Evolutionary conservation across 2,797 vertebrate species (phyloP), one percentile per base, ranked within the genome.

Genomic region (Amniataba percoides): DNA sequence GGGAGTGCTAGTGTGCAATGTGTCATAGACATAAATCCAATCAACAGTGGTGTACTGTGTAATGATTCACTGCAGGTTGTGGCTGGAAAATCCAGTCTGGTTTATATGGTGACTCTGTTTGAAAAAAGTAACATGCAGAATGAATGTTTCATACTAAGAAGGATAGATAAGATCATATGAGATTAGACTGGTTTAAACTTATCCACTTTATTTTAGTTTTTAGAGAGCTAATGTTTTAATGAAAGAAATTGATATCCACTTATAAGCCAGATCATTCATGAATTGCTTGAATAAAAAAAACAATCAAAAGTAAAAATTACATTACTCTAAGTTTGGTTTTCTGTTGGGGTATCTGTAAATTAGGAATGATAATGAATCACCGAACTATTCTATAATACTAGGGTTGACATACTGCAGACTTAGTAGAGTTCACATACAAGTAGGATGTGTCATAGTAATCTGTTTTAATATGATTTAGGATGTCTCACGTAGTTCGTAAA

Each of bases 41-140:
- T 87, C 78, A 81, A 62, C 79, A 66, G 70, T 34, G 36, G 65
- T 53, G 68, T 19, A 34, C 40, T 46, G 63, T n/a, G 64, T 58
- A 67, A 68, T 85, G 84, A 89, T 78, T 89, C 82, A 90, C 62
- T 82, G 34, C 60, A 69, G 48, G 61, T n/a, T 84, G 87, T 70
- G 88, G 83, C 31, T 83, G 81, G 80, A 89, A 87, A 90, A 81
- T 83, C 78, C 82, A 82, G 57, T 43, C 10, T 1, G 13, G 72
- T 86, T 87, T 84, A 66, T 11, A 74, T 67, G 71, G 25, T 70
- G 53, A 82, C 19, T 43, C 34, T 49, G n/a, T 79, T 71, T 52
- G 23, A 65, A 60, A 71, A 57, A 71, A 46, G 66, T 9, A 62
- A 66, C 46, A 49, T 19, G 36, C 23, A 49, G 39, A 39, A 21